Evolutionary conservation across 2,113 vertebrate genomes (phyloP), one percentile per base, ranked within the genome.

Genomic region (Oncorhynchus mykiss): DNA sequence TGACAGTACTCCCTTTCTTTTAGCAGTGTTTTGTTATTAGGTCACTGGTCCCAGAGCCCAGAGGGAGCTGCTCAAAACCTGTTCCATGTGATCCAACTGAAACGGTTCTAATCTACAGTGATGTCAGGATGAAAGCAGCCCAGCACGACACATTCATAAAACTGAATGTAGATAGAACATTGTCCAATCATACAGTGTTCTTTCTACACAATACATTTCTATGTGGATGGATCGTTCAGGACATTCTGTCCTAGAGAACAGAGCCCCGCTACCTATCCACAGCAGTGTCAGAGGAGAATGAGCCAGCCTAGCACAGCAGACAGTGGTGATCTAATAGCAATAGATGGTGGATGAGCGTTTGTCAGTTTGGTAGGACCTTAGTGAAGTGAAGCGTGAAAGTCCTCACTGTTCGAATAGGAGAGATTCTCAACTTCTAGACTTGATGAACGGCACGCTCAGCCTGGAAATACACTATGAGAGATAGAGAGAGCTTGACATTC

Each of bases 291-390:
- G 25, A 74, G 62, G 25, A 24, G 27, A 75, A 68, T 78, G 54
- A 74, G 22, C 34, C 27, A 68, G 57, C 39, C 49, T 51, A n/a
- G 12, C 49, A 16, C 74, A 68, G 45, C 25, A 20, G 14, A 34
- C 22, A 66, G 22, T 48, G 5, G 24, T 80, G 69, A 82, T 74
- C 71, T 74, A 81, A 74, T 71, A 74, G 31, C 67, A 34, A 34
- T 34, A 5, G 25, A 18, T 13, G 24, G 64, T 66, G 66, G 25
- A 67, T 62, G 67, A 70, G 25, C 25, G 20, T 31, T 22, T 71
- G 31, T 25, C 20, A 12, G n/a, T 34, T 68, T 48, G 45, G 68
- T 68, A 31, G 24, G 31, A 2, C 4, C 29, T 76, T 39, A 65
- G 34, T 48, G 39, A 34, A 60, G 69, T 66, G n/a, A 71, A 75